Base-by-base conservation (phyloP, 2,113 vertebrate species). In the Polyodon spathula region DNA sequence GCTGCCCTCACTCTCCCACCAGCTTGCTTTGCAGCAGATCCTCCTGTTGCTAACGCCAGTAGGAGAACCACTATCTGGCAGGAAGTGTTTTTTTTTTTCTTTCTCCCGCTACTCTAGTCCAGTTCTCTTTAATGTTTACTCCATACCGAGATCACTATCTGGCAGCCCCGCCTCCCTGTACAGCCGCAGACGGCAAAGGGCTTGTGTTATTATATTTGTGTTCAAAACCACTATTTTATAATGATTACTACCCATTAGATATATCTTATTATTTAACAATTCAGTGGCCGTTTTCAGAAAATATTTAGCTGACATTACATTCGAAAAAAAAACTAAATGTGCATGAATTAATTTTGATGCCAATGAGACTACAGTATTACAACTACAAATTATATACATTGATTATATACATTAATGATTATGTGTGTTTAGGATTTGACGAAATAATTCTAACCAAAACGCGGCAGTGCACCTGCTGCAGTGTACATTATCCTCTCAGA, bases 61-160 rank as follows among this genome's bases (percentile, higher is more conserved):
- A 46, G 11, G 37, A 0, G 48, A 14, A 43, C 67, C 73, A 78
- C 68, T 27, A 78, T 73, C 6, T 74, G 66, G 71, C 81, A 82
- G 81, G 81, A 84, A 78, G 74, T 63, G 8, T 10, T 38, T 16
- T 37, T 42, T 63, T 51, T 37, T 37, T 15, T 44, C 61, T 4
- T 2, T 7, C 1, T 17, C 15, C 0, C 12, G n/a, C n/a, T n/a
- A n/a, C n/a, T n/a, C n/a, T n/a, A n/a, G n/a, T n/a, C n/a, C n/a
- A n/a, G n/a, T n/a, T n/a, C n/a, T n/a, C n/a, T 64, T n/a, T 37
- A 1, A 1, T 0, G 10, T 6, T 40, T 5, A 39, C 12, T 37
- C 50, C 1, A 56, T 40, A 44, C 11, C 1, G 40, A n/a, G 55
- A 57, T 17, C 65, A 43, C 54, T 14, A 56, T 66, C 7, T 53